Evolutionary conservation across 2,113 vertebrate genomes (phyloP).

Genomic region (Macrotis lagotis): DNA sequence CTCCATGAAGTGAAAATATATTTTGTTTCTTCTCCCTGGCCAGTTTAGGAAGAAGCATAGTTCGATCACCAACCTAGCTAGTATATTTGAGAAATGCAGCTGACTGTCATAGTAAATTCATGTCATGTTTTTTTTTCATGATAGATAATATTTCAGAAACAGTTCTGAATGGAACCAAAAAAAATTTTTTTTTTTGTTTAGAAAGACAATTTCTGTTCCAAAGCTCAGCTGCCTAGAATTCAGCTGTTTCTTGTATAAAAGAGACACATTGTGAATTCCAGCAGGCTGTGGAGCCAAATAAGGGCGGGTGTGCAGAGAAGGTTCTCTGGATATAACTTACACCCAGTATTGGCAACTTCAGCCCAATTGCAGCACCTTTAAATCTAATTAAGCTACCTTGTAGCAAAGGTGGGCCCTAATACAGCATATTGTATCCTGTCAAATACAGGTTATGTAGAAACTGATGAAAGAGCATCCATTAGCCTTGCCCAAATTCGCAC

Average conservation of each 20-base stretch:
- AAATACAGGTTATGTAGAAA: conserved; percentile 51
- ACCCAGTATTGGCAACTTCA: conserved; percentile 62
- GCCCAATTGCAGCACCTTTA: conserved; percentile 65
- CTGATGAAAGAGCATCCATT: conserved; percentile 69
- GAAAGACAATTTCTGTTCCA: conserved; percentile 55
- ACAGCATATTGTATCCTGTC: conserved; percentile 73
- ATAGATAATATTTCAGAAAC: conserved; percentile 73
- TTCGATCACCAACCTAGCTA: conserved; percentile 33
- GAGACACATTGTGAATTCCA: conserved; percentile 38
- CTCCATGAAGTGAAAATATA: background rate
- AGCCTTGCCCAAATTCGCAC: conserved; percentile 55
- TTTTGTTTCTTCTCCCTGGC: conserved; percentile 24
- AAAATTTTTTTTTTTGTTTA: conserved; percentile 33
- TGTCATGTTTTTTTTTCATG: conserved; percentile 65
- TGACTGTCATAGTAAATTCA: conserved; percentile 71
- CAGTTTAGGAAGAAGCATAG: conserved; percentile 46
- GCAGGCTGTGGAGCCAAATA: conserved; percentile 30
- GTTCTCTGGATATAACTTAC: conserved; percentile 57
- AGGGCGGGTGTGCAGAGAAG: background rate
- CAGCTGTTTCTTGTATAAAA: conserved; percentile 52
- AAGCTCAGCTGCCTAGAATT: conserved; percentile 42
- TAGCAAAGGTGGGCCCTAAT: conserved; percentile 68
- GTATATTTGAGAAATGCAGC: conserved; percentile 66
- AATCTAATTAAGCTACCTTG: conserved; percentile 72
- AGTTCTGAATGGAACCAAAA: conserved; percentile 51